Conservation (phyloP, 2,797 vertebrate genomes). For the Antennarius maculatus region DNA sequence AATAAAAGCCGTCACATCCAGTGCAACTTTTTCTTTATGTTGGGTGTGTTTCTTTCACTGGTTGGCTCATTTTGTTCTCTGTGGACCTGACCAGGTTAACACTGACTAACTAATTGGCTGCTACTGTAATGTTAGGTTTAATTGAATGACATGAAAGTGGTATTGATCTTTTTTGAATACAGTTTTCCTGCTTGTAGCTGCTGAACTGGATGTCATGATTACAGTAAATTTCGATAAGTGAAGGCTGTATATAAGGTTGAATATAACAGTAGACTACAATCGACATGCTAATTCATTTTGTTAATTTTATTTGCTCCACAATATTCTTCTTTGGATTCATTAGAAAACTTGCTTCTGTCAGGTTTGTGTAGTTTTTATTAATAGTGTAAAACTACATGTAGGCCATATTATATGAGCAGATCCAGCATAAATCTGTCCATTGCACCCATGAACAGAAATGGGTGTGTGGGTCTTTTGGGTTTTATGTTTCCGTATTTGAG, state of each 20-base stretch:
- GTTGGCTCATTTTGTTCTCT: not conserved
- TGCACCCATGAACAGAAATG: constrained; percentile 41
- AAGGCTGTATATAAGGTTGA: constrained; percentile 7
- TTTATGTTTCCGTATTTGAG: constrained; percentile 54
- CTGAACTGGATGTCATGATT: constrained; percentile 4
- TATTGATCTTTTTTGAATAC: constrained; percentile 12
- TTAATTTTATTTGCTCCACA: constrained; percentile 6
- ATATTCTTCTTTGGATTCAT: constrained; percentile 11
- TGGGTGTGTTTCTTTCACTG: not conserved
- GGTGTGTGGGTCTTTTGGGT: constrained; percentile 25
- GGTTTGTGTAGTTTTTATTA: constrained; percentile 19
- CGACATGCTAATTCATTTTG: not conserved
- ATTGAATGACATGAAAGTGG: not conserved
- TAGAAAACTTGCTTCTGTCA: not conserved
- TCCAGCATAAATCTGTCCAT: constrained; percentile 21
- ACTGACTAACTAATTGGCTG: not conserved
- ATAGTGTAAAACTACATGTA: constrained; percentile 20
- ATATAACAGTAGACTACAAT: not conserved
- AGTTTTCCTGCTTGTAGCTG: not conserved
- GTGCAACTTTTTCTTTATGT: no score
- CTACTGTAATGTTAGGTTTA: not conserved
- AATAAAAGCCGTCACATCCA: no score
- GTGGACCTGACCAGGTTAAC: not conserved
- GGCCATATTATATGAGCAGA: constrained; percentile 19
- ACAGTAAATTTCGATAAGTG: not conserved